Base-by-base conservation (phyloP, 1,140 invertebrate species). In the Pachypeltis micranthus region DNA sequence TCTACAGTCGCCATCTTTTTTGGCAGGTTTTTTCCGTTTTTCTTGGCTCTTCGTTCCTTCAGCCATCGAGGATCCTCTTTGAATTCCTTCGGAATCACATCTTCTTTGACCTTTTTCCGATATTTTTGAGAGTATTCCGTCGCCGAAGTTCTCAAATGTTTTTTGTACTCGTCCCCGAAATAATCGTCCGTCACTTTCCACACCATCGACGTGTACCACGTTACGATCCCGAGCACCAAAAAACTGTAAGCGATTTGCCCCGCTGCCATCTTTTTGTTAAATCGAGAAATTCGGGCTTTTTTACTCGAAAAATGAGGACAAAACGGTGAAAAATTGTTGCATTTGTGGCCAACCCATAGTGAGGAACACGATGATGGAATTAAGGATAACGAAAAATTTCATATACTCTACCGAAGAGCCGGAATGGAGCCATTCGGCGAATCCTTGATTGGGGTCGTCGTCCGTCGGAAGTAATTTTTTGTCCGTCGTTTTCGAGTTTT, bases 261-360 rank as follows among this genome's bases (percentile, higher is more conserved):
- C 7, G 61, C 25, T 3, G 66, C 63, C 66, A 67, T 67, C 21
- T 1, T 62, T 55, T 19, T 26, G 21, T 27, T 28, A n/a, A 14
- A 51, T 10, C 0, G 16, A 23, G 12, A 51, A 62, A 7, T 7
- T 2, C 21, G 21, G 16, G 12, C 14, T 10, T 51, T 27, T 55
- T 26, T 56, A 55, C 47, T 65, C 59, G n/a, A 61, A 65, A 29
- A 62, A 65, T 12, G 79, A 74, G 62, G 71, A 75, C 16, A 78
- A 59, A 2, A 73, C 72, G 14, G 69, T 44, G 2, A 73, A 70
- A 2, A 69, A 68, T 66, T 78, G 68, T 62, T 76, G 72, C 61
- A 82, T 74, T 63, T 77, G 77, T 2, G 81, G 80, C 77, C 79
- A 80, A 19, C 73, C 75, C 69, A 82, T 76, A 2, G 79, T 77